phyloP scores from a whole-genome alignment of 1,140 invertebrate genomes.

The Xylocopa sonorina region DNA sequence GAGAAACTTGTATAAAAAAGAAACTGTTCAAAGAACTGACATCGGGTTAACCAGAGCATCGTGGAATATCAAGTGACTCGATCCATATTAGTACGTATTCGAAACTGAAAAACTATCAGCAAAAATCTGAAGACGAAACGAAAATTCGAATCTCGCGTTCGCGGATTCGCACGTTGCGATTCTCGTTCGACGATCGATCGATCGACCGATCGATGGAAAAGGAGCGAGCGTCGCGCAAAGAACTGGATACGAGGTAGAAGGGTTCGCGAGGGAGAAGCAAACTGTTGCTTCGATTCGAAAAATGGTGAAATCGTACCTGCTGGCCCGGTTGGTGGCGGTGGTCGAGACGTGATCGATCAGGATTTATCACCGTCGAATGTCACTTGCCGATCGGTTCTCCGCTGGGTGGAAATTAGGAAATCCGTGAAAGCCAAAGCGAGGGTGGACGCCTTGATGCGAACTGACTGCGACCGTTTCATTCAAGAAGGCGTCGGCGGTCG shows the following conservation, averaged over 20 bases:
- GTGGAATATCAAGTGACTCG: too few species aligned
- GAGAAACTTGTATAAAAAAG: too few species aligned
- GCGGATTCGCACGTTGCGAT: too few species aligned
- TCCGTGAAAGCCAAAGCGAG: slow-evolving; percentile 62
- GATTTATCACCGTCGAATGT: slow-evolving; percentile 37
- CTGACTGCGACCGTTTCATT: slow-evolving; percentile 71
- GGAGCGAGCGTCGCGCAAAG: neutral
- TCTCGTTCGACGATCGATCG: too few species aligned
- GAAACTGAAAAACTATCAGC: too few species aligned
- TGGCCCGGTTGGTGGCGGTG: too few species aligned
- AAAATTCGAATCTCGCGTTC: too few species aligned
- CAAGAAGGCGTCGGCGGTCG: slow-evolving; percentile 72
- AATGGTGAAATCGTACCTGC: slow-evolving; percentile 3
- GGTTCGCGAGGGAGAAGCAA: neutral
- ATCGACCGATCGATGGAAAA: too few species aligned
- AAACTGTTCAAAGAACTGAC: too few species aligned
- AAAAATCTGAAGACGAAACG: too few species aligned
- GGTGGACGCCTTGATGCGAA: slow-evolving; percentile 70
- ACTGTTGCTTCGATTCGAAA: neutral
- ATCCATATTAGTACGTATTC: too few species aligned
- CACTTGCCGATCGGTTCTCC: slow-evolving; percentile 21
- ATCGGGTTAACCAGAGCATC: too few species aligned
- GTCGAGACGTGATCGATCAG: neutral
- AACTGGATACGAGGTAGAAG: neutral
- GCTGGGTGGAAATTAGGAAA: slow-evolving; percentile 34